Conservation (phyloP, 2,797 vertebrate species). For the Poeciliopsis infans region DNA sequence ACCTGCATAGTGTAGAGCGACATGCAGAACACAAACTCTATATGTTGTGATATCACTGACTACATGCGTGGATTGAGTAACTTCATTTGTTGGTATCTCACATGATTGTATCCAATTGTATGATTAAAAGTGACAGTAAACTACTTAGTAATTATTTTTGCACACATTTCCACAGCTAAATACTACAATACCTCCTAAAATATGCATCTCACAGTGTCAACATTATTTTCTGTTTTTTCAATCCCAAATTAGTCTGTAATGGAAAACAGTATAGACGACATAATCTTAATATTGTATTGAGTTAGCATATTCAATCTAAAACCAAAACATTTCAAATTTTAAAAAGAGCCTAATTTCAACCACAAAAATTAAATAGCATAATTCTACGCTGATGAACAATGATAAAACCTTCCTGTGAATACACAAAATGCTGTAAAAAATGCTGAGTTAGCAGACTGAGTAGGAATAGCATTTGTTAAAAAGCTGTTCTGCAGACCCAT, state of each 20-base stretch:
- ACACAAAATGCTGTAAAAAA: background rate
- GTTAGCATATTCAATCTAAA: too few relatives aligned
- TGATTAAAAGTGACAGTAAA: background rate
- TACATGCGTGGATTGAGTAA: background rate
- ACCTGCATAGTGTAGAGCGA: background rate
- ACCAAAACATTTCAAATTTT: too few relatives aligned
- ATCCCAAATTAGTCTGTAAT: background rate
- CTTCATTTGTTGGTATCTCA: background rate
- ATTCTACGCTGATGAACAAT: background rate
- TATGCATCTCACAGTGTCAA: background rate
- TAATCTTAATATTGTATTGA: too few relatives aligned
- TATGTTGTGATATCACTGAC: background rate
- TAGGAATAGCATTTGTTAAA: background rate
- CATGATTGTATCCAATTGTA: background rate
- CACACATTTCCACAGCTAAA: background rate
- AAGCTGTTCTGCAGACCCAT: background rate
- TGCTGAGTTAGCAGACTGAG: background rate
- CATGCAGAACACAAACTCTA: background rate
- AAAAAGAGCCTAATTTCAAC: too few relatives aligned
- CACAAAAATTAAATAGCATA: background rate
- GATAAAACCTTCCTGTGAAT: background rate
- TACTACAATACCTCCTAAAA: background rate
- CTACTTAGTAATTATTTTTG: background rate
- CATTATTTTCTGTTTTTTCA: background rate
- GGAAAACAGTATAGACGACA: background rate